Percentiles rank a stretch among this genome's conserved stretches.
phyloP scores from a whole-genome alignment of 64 coral and sea anemone genomes.

The Catalaphyllia jardinei region DNA sequence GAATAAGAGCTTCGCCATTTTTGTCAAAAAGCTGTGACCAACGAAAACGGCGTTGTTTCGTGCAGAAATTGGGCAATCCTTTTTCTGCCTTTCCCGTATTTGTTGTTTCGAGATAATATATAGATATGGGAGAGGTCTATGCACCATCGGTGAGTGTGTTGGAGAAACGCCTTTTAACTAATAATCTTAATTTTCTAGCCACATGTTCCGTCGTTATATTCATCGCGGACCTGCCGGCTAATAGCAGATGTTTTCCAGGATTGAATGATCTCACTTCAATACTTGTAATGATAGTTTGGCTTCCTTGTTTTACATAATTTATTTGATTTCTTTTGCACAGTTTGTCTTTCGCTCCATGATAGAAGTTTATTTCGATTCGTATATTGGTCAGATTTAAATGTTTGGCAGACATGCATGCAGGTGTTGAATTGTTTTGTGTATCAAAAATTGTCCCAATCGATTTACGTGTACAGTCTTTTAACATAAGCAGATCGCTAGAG shows the following conservation, averaged over 20 bases:
- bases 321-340: background rate
- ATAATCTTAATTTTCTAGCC: background rate
- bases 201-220: background rate
- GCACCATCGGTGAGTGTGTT: conserved; percentile 71
- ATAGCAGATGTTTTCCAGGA: conserved; percentile 5
- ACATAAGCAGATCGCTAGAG: background rate
- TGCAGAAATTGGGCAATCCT: conserved; percentile 1
- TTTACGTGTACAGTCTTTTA: background rate
- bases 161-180: background rate
- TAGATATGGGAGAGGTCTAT: conserved; percentile 90
- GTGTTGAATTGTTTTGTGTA: background rate
- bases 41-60: background rate
- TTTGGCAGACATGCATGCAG: background rate
- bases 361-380: background rate
- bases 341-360: background rate
- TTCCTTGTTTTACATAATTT: background rate
- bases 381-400: background rate
- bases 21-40: background rate
- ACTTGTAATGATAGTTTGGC: background rate
- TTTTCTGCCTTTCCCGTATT: background rate
- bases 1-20: conserved; percentile 48
- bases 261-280: background rate
- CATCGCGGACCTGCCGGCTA: background rate
- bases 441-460: background rate
- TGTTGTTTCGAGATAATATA: background rate